phyloP scores from a whole-genome alignment of 2,888 invertebrate species.

The Lasioglossum pauxillum region DNA sequence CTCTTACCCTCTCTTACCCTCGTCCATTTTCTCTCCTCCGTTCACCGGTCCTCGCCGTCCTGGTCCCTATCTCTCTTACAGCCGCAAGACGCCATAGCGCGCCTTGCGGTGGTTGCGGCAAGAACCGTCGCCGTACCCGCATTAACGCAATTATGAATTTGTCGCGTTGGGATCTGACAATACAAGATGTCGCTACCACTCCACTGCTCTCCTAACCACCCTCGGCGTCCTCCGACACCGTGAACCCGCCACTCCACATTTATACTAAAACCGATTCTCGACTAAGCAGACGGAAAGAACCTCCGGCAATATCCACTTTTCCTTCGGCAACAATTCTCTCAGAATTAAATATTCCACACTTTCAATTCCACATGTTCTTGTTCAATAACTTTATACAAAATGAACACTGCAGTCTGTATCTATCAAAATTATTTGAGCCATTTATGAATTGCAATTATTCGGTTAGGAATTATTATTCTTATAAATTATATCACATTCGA shows the following conservation, averaged over 20 bases:
- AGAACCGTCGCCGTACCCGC: constrained; percentile 78
- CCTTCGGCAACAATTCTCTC: not conserved
- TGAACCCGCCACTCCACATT: constrained; percentile 57
- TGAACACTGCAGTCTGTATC: not conserved
- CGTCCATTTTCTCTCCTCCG: constrained; percentile 42
- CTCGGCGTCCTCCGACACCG: constrained; percentile 63
- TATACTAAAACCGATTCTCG: constrained; percentile 65
- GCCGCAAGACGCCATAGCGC: constrained; percentile 78
- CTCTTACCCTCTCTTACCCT: not conserved
- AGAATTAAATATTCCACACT: not conserved
- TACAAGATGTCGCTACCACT: constrained; percentile 83
- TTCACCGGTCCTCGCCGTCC: constrained; percentile 46
- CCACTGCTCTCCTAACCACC: constrained; percentile 61
- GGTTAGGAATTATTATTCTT: not conserved
- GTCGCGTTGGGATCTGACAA: constrained; percentile 83
- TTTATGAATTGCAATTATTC: not conserved
- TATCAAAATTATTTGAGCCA: not conserved
- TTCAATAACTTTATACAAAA: not conserved
- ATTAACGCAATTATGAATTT: constrained; percentile 84
- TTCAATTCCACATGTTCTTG: not conserved
- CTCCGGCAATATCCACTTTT: constrained; percentile 16
- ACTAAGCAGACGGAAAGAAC: constrained; percentile 59
- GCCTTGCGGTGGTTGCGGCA: constrained; percentile 80
- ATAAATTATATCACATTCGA: not conserved
- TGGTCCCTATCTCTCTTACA: constrained; percentile 66